A percentile compares a stretch with the other conserved stretches of the same genome.
phyloP scores from a whole-genome alignment of 1,140 invertebrate genomes.

The Sminthurinus signatus region DNA sequence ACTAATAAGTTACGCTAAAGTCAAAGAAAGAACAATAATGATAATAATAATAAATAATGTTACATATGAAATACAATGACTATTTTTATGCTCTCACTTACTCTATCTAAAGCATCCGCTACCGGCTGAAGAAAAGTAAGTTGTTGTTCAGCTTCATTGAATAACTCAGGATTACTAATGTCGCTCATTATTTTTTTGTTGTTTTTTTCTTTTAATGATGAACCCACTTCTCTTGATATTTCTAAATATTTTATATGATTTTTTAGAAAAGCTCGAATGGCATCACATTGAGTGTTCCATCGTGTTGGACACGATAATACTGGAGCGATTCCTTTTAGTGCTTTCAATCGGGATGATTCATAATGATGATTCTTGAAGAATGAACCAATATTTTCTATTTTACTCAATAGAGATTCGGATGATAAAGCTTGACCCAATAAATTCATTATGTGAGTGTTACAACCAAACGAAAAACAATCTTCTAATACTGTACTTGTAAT shows the following conservation, averaged over 20 bases:
- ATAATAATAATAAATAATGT: no score
- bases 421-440: constrained; percentile 14
- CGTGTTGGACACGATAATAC: constrained; percentile 8
- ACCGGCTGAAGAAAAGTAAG: neutral
- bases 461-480: constrained; percentile 10
- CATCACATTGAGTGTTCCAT: constrained; percentile 23
- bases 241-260: constrained; percentile 29
- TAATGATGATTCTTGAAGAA: constrained; percentile 23
- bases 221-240: constrained; percentile 10
- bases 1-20: no score
- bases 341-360: neutral
- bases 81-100: no score
- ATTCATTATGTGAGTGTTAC: constrained; percentile 19
- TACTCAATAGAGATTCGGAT: neutral
- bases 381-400: constrained; percentile 4
- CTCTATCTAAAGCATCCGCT: no score
- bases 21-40: no score
- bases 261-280: constrained; percentile 4
- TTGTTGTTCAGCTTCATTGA: neutral
- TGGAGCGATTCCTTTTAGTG: neutral
- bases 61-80: no score
- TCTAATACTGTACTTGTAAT: neutral
- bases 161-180: neutral
- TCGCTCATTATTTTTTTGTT: neutral
- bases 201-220: neutral